These are phyloP conservation scores for Gadopsis bispinosus DNA, from an alignment of 2,797 vertebrate species.

Conservation along the genomic window DNA sequence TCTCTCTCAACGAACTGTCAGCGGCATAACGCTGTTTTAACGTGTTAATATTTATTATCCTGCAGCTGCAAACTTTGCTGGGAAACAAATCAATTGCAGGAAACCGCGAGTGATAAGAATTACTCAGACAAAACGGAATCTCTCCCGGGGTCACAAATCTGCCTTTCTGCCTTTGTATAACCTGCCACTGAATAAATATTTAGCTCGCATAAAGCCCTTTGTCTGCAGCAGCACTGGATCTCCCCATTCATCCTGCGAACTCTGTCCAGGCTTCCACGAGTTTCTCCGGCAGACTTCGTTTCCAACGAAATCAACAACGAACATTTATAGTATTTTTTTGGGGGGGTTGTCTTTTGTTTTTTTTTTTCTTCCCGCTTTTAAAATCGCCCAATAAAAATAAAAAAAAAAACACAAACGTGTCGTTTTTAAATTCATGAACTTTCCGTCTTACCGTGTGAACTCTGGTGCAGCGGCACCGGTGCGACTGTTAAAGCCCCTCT, in stretches of 20 bases:
- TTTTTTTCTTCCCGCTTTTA: background rate
- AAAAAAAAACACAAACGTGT: background rate
- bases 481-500: conserved; percentile 51
- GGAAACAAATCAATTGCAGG: conserved; percentile 66
- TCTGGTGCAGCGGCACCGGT: conserved; percentile 19
- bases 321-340: no score
- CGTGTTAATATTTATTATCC: conserved; percentile 43
- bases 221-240: conserved; percentile 36
- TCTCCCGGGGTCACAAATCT: conserved; percentile 65
- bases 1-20: conserved; percentile 21
- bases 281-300: conserved; percentile 14
- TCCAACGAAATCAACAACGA: background rate
- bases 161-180: conserved; percentile 58
- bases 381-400: background rate
- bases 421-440: background rate
- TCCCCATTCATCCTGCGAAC: conserved; percentile 33
- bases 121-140: conserved; percentile 64
- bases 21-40: conserved; percentile 18
- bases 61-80: conserved; percentile 58
- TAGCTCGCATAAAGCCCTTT: conserved; percentile 60
- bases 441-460: conserved; percentile 77
- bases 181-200: conserved; percentile 75
- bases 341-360: no score
- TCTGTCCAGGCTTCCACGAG: background rate
- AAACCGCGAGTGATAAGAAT: conserved; percentile 60